phyloP scores from a whole-genome alignment of 2,113 vertebrate genomes.

The Anolis sagrei region DNA sequence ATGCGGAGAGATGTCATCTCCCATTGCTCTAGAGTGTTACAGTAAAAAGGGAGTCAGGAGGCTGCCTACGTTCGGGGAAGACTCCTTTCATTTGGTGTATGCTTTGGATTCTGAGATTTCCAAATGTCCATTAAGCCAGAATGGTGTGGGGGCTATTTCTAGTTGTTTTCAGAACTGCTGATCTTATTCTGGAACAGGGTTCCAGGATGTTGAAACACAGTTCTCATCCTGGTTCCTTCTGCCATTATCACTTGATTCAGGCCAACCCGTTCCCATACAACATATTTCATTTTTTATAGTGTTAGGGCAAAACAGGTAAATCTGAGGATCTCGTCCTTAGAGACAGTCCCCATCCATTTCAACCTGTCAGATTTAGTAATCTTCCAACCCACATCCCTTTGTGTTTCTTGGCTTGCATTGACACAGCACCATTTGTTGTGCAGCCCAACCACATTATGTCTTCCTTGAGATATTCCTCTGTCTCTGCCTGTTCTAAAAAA shows the following conservation, averaged over 20 bases:
- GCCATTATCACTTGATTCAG: neutral
- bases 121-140: neutral
- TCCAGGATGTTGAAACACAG: neutral
- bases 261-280: neutral
- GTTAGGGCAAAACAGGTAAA: neutral
- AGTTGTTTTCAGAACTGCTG: neutral
- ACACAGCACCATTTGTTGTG: conserved; percentile 13
- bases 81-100: neutral
- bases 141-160: neutral
- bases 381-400: conserved; percentile 5
- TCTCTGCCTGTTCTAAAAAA: neutral
- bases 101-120: conserved; percentile 6
- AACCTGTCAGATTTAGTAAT: neutral
- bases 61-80: neutral
- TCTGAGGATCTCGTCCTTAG: no score
- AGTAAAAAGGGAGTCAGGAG: neutral
- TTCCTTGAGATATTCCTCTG: conserved; percentile 50
- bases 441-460: conserved; percentile 62
- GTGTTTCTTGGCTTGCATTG: conserved; percentile 35
- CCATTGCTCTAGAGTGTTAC: neutral
- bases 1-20: neutral
- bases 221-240: neutral
- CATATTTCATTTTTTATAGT: neutral
- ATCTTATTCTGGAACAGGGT: neutral
- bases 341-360: neutral